These are phyloP conservation scores for Chelon auratus DNA, from an alignment of 2,797 vertebrate genomes.

Conservation along the genomic window DNA sequence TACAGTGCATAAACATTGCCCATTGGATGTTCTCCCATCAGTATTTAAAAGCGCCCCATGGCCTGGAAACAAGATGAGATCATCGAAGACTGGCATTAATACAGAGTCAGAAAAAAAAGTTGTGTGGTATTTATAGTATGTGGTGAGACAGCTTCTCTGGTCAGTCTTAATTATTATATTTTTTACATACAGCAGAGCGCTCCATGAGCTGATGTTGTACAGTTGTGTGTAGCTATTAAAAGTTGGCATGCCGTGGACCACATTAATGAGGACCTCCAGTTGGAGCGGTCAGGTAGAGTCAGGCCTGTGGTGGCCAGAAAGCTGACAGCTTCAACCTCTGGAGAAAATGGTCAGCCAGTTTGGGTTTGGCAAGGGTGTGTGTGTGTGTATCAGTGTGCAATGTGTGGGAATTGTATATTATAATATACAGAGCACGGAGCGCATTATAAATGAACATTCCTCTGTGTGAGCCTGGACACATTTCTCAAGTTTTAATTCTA, in stretches of 20 bases:
- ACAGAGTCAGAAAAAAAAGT: slow-evolving; percentile 40
- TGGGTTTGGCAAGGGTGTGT: slow-evolving; percentile 65
- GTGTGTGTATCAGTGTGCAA: not conserved
- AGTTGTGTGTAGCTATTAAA: slow-evolving; percentile 71
- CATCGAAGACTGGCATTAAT: slow-evolving; percentile 48
- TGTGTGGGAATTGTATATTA: slow-evolving; percentile 43
- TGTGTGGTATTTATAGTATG: slow-evolving; percentile 75
- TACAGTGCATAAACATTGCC: not conserved
- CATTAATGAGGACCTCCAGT: slow-evolving; percentile 81
- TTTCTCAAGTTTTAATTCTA: slow-evolving; percentile 1
- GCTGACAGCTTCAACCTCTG: slow-evolving; percentile 74
- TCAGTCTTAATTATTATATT: slow-evolving; percentile 66
- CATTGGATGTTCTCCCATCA: slow-evolving; percentile 38
- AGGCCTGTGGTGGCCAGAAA: slow-evolving; percentile 68
- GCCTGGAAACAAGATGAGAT: slow-evolving; percentile 66
- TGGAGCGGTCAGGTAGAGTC: slow-evolving; percentile 72
- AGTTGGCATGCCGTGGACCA: slow-evolving; percentile 69
- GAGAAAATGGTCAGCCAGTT: slow-evolving; percentile 76
- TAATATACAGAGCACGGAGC: slow-evolving; percentile 22
- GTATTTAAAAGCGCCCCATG: slow-evolving; percentile 42
- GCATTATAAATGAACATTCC: slow-evolving; percentile 20
- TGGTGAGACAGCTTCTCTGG: slow-evolving; percentile 54
- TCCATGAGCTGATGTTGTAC: slow-evolving; percentile 57
- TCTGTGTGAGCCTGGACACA: slow-evolving; percentile 16
- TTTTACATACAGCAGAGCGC: slow-evolving; percentile 52